These are phyloP conservation scores for Drosophila setosimentum DNA, from an alignment of 2,888 invertebrate species.

Conservation along the genomic window DNA sequence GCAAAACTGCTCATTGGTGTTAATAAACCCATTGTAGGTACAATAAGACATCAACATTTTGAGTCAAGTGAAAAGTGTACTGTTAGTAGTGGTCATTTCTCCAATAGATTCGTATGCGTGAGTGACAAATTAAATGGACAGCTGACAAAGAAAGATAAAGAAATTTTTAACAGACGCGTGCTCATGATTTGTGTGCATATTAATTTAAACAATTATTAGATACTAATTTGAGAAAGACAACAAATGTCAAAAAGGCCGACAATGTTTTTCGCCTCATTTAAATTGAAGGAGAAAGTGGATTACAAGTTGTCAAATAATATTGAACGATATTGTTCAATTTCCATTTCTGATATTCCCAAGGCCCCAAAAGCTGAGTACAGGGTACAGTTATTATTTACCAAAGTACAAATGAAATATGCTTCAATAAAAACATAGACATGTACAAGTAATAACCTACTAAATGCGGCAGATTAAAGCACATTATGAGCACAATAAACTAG, in stretches of 20 bases:
- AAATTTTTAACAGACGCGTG: conserved; percentile 48
- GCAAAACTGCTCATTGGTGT: conserved; percentile 26
- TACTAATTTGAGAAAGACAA: conserved; percentile 64
- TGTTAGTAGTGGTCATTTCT: conserved; percentile 3
- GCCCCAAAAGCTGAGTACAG: background rate
- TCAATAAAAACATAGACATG: conserved; percentile 10
- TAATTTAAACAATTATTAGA: conserved; percentile 71
- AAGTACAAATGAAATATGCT: conserved; percentile 51
- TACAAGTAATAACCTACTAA: conserved; percentile 26
- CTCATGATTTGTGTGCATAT: conserved; percentile 48
- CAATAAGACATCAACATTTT: background rate
- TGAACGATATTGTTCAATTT: background rate
- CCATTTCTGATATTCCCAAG: background rate
- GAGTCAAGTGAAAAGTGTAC: conserved; percentile 13
- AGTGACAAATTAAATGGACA: conserved; percentile 69
- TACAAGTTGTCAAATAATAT: conserved; percentile 8
- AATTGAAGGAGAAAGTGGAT: conserved; percentile 66
- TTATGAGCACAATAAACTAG: conserved; percentile 69
- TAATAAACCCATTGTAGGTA: conserved; percentile 35
- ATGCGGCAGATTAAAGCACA: conserved; percentile 32
- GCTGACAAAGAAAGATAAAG: conserved; percentile 21
- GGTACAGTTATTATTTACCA: background rate
- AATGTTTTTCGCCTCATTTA: conserved; percentile 33
- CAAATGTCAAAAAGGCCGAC: conserved; percentile 10
- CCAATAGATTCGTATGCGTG: conserved; percentile 69